Evolutionary conservation across 2,113 vertebrate genomes (phyloP).

Genomic region (Ciconia stormi): DNA sequence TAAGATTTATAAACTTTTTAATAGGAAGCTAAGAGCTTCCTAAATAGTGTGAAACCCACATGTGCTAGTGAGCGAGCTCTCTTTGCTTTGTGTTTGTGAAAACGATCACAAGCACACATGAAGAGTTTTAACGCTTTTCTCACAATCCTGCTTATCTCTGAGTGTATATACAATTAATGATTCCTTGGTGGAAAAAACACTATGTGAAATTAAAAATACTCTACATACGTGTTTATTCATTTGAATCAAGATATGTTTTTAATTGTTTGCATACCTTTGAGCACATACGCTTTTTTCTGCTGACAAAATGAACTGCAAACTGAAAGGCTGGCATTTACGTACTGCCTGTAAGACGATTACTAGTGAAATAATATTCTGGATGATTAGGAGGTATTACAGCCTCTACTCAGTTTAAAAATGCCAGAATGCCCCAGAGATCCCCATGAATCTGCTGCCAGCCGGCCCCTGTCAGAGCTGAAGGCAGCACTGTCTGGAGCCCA

Average conservation of each 20-base stretch:
- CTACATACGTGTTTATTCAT: accelerated
- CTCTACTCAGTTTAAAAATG: constrained; percentile 77
- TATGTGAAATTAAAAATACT: accelerated
- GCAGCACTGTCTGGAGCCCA: constrained; percentile 77
- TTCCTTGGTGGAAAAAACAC: not conserved
- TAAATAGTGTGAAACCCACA: accelerated
- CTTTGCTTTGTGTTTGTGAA: not conserved
- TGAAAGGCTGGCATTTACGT: not conserved
- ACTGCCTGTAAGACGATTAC: not conserved
- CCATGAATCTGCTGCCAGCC: constrained; percentile 82
- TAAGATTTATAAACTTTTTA: too few relatives aligned
- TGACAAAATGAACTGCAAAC: not conserved
- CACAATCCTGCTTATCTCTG: not conserved
- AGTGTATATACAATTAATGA: accelerated
- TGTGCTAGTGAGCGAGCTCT: accelerated
- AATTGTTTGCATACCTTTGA: not conserved
- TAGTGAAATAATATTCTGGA: constrained; percentile 31
- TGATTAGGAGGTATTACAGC: constrained; percentile 62
- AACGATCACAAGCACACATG: accelerated
- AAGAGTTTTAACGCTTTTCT: not conserved
- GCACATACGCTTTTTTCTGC: not conserved
- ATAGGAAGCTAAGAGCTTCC: not conserved
- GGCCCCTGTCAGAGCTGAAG: constrained; percentile 75
- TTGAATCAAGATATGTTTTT: not conserved
- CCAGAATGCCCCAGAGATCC: constrained; percentile 90